Evolutionary conservation across 92 coral and sea anemone genomes (phyloP).

Genomic region (Siderastrea siderea): DNA sequence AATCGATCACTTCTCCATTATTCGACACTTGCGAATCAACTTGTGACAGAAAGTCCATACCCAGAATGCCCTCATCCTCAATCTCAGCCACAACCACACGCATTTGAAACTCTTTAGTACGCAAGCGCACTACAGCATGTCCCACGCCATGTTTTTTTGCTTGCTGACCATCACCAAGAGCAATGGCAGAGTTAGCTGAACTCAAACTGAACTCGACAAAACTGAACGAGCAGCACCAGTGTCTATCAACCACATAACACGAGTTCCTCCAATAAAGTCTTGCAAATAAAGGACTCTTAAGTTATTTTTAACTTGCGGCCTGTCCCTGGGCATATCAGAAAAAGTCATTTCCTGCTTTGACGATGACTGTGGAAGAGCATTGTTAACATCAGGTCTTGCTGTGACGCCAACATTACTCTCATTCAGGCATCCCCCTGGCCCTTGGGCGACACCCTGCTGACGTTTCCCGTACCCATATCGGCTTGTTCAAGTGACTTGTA

Average conservation of each 20-base stretch:
- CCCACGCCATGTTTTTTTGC: constrained; percentile 44
- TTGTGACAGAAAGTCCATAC: constrained; percentile 59
- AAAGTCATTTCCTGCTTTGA: constrained; percentile 6
- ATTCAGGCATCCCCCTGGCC: constrained; percentile 28
- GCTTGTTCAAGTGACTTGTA: background rate
- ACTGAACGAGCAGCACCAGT: constrained; percentile 63
- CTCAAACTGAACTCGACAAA: constrained; percentile 39
- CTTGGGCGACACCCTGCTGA: constrained; percentile 32
- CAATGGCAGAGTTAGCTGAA: constrained; percentile 17
- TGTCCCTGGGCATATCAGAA: constrained; percentile 6
- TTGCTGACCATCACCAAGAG: constrained; percentile 44
- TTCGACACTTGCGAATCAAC: constrained; percentile 42
- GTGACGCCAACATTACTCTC: constrained; percentile 5
- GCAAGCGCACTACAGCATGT: constrained; percentile 34
- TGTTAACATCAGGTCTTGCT: constrained; percentile 1
- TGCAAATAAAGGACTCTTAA: constrained; percentile 54
- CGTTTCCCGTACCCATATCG: constrained; percentile 17
- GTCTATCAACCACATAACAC: constrained; percentile 54
- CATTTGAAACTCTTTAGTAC: constrained; percentile 36
- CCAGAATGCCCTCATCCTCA: constrained; percentile 63
- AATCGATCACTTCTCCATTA: constrained; percentile 50
- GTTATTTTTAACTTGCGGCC: background rate
- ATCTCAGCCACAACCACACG: constrained; percentile 53
- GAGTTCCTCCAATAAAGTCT: constrained; percentile 46
- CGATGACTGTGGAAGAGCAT: constrained; percentile 17